Conservation (phyloP, 2,113 vertebrate species). For the Ginglymostoma cirratum region DNA sequence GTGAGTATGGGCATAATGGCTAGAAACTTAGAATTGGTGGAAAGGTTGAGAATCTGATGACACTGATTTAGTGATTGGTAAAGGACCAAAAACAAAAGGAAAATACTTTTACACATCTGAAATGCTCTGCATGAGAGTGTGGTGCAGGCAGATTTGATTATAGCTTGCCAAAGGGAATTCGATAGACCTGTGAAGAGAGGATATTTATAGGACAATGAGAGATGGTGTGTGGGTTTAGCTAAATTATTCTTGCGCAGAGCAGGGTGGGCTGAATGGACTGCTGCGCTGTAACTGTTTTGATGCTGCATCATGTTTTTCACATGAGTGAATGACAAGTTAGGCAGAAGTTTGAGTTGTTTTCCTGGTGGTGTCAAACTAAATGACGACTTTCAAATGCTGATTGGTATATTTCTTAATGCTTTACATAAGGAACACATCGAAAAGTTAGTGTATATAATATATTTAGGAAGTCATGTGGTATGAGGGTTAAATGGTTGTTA, state of each 20-base stretch:
- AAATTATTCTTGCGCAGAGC: background rate
- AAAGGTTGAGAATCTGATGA: background rate
- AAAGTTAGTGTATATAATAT: background rate
- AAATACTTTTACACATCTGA: background rate
- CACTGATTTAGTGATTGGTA: background rate
- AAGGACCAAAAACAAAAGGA: background rate
- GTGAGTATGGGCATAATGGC: background rate
- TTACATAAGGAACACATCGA: background rate
- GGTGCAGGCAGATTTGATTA: background rate
- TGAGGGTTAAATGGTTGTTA: background rate
- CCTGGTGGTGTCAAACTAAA: background rate
- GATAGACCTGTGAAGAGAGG: background rate
- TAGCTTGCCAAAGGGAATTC: too few relatives aligned
- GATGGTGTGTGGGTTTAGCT: background rate
- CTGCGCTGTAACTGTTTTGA: background rate
- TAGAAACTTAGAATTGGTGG: background rate
- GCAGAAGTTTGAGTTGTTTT: background rate
- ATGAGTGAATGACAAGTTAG: background rate
- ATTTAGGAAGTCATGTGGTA: background rate
- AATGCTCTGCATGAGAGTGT: background rate
- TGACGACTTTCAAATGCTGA: too few relatives aligned
- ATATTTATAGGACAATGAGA: background rate
- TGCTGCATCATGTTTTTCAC: background rate
- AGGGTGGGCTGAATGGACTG: background rate
- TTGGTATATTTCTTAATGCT: background rate